phyloP scores from a whole-genome alignment of 2,797 vertebrate genomes.

The Macrochelys suwanniensis region DNA sequence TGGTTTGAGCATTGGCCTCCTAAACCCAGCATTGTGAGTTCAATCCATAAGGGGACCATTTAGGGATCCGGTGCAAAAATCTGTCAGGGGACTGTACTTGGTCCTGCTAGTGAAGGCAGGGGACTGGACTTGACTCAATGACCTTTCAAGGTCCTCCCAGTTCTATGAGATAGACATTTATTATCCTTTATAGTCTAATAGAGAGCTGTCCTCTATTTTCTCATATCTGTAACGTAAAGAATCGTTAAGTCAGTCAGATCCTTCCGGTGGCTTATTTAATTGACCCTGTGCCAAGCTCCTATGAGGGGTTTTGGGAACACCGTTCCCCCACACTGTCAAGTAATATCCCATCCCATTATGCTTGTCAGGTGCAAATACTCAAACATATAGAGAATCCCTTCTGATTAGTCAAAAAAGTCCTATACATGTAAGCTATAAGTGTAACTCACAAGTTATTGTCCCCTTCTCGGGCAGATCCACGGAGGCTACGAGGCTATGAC shows the following conservation, averaged over 20 bases:
- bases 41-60: too few species aligned
- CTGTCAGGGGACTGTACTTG: too few species aligned
- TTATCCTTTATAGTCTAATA: too few species aligned
- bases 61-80: too few species aligned
- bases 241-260: fast-evolving
- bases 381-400: not conserved
- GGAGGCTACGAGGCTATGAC: not conserved
- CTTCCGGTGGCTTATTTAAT: not conserved
- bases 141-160: too few species aligned
- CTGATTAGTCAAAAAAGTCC: not conserved
- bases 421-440: not conserved
- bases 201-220: not conserved
- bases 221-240: not conserved
- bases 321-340: fast-evolving
- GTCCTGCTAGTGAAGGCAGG: too few species aligned
- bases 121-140: too few species aligned
- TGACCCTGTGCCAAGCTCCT: not conserved
- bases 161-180: too few species aligned
- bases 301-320: not conserved
- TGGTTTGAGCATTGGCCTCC: too few species aligned
- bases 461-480: not conserved
- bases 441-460: fast-evolving
- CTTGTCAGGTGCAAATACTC: not conserved
- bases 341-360: not conserved
- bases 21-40: too few species aligned